Evolutionary conservation across 2,888 invertebrate species (phyloP).

Genomic region (Cotesia congregata): DNA sequence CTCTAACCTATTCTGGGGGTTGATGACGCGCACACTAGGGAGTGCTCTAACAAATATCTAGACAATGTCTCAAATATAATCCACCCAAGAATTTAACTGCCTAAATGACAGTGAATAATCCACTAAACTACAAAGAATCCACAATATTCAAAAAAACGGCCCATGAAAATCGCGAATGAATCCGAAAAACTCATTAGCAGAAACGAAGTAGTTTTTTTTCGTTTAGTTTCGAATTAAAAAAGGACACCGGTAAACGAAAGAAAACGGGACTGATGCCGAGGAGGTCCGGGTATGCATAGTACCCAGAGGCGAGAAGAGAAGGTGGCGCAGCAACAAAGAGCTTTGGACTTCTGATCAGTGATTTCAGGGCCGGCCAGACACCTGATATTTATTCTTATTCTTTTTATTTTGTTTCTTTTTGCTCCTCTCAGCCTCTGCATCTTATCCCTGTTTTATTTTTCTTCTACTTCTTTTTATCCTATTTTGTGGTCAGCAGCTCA

Average conservation of each 20-base stretch:
- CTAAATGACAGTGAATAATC: too few species aligned
- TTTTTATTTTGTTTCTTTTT: conserved; percentile 19
- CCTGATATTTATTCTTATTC: conserved; percentile 39
- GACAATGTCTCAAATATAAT: too few species aligned
- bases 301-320: conserved; percentile 66
- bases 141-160: too few species aligned
- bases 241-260: conserved; percentile 62
- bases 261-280: conserved; percentile 54
- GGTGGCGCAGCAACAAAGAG: conserved; percentile 67
- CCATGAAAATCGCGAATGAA: background rate
- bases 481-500: background rate
- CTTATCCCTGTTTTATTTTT: background rate
- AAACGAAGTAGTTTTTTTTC: background rate
- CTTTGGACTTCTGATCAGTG: conserved; percentile 64
- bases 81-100: too few species aligned
- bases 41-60: background rate
- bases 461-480: background rate
- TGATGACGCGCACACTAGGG: background rate
- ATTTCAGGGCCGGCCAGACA: conserved; percentile 56
- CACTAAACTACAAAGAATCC: too few species aligned
- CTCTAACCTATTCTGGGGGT: background rate
- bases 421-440: background rate
- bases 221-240: background rate
- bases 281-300: conserved; percentile 57
- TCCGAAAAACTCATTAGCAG: background rate